phyloP scores from a whole-genome alignment of 2,113 vertebrate species.

The Hemibagrus wyckioides region DNA sequence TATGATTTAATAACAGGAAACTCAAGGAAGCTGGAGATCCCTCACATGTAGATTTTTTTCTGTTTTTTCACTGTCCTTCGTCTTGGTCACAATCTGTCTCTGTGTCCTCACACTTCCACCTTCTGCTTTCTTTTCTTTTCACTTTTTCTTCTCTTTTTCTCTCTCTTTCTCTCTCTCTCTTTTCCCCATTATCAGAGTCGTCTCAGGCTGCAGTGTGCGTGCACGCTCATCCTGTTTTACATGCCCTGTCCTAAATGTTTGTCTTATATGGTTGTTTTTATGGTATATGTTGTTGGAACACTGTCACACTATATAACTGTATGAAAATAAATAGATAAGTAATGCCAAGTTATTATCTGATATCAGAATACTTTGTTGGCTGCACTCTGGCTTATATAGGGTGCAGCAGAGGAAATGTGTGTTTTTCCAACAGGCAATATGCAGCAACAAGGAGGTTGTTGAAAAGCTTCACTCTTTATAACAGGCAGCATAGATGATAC shows the following conservation, averaged over 20 bases:
- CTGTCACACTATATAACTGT: neutral
- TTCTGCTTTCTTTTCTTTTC: neutral
- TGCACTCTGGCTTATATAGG: neutral
- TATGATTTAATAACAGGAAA: neutral
- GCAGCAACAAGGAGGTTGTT: too few relatives aligned
- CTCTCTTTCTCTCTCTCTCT: conserved; percentile 6
- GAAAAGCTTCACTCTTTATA: too few relatives aligned
- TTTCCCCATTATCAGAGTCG: neutral
- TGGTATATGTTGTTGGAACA: conserved; percentile 37
- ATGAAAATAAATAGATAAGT: neutral
- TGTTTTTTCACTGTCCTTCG: conserved; percentile 61
- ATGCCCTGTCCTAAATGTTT: conserved; percentile 62
- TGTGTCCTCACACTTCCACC: conserved; percentile 46
- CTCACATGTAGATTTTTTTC: conserved; percentile 56
- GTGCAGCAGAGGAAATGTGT: too few relatives aligned
- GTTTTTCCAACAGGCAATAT: too few relatives aligned
- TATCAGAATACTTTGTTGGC: neutral
- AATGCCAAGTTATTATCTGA: neutral
- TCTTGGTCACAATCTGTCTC: conserved; percentile 64
- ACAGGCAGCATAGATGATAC: too few relatives aligned
- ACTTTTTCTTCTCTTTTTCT: conserved; percentile 1
- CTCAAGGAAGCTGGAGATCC: conserved; percentile 2
- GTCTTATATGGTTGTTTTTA: conserved; percentile 56
- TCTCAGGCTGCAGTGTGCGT: conserved; percentile 48
- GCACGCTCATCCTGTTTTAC: conserved; percentile 67